Base-by-base conservation (phyloP, 2,797 vertebrate species). In the Caiman crocodilus region DNA sequence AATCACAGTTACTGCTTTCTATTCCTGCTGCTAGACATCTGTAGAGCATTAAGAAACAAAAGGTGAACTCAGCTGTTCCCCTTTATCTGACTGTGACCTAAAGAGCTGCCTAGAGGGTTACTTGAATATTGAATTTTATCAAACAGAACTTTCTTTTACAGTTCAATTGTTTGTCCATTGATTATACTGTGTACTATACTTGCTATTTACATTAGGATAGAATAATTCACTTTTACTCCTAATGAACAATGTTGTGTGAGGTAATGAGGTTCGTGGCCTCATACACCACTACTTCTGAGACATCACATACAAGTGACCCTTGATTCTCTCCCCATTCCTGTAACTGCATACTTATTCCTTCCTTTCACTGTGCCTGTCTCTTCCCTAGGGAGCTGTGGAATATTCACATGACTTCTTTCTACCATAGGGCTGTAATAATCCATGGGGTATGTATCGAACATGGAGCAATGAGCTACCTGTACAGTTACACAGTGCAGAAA, bases 111-210 rank as follows among this genome's bases (percentile, higher is more conserved):
- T n/a, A 23, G 15, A 81, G 87, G 76, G 50, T 30, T 82, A 71
- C 77, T n/a, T 77, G 21, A 90, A 88, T 90, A 84, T 59, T 32
- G 50, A n/a, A 73, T 94, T 90, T 76, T 90, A 26, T 79, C 28
- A 76, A 80, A 75, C 69, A 50, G 81, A 87, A 85, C 14, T 75
- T 92, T 21, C 32, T 76, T 83, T 79, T 80, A 61, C 11, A 20
- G 71, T 90, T 76, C 1, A 0, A 4, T 83, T 80, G 67, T 57
- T 84, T 79, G 79, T 61, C 71, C 64, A 65, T 32, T 73, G 63
- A 76, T 21, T 30, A 14, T 57, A n/a, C 88, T 92, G 60, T 84
- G 42, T 79, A 89, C 86, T 3, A 0, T 85, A 89, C 78, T 58
- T 89, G 64, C n/a, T 71, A 15, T 32, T n/a, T 12, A 5, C 28